Evolutionary conservation across 2,888 invertebrate species (phyloP).

Genomic region (Tiphia femorata): DNA sequence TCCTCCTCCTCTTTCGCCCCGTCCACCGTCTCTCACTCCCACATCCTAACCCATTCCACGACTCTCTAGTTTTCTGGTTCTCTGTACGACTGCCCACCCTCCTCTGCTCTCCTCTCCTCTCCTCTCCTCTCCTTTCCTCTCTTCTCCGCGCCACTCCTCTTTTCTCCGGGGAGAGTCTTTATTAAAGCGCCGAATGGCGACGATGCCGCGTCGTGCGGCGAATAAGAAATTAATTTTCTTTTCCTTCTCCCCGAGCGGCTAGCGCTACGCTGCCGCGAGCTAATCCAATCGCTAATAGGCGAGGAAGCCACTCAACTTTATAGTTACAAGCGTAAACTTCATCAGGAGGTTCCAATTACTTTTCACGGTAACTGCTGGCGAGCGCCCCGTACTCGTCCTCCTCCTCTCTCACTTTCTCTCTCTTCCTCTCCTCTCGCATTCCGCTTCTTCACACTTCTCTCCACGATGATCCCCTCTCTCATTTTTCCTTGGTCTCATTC

Average conservation of each 20-base stretch:
- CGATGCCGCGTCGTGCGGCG: conserved; percentile 34
- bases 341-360: conserved; percentile 46
- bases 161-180: conserved; percentile 5
- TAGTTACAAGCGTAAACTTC: conserved; percentile 50
- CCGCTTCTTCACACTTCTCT: conserved; percentile 4
- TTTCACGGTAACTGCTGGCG: conserved; percentile 38
- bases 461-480: not conserved
- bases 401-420: not conserved
- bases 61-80: too few species aligned
- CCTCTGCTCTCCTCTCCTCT: too few species aligned
- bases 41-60: too few species aligned
- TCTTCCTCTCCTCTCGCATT: not conserved
- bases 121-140: not conserved
- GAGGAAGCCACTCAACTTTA: conserved; percentile 41
- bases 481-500: too few species aligned
- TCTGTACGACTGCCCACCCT: too few species aligned
- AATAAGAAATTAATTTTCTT: conserved; percentile 50
- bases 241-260: conserved; percentile 9
- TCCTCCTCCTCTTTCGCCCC: not conserved
- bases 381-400: conserved; percentile 19
- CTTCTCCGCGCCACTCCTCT: not conserved
- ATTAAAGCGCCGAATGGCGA: conserved; percentile 26
- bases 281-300: conserved; percentile 47
- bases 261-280: conserved; percentile 12
- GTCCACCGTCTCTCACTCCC: too few species aligned